These are phyloP conservation scores for Emydura subglobosa DNA, from an alignment of 2,113 vertebrate genomes.

Conservation along the genomic window DNA sequence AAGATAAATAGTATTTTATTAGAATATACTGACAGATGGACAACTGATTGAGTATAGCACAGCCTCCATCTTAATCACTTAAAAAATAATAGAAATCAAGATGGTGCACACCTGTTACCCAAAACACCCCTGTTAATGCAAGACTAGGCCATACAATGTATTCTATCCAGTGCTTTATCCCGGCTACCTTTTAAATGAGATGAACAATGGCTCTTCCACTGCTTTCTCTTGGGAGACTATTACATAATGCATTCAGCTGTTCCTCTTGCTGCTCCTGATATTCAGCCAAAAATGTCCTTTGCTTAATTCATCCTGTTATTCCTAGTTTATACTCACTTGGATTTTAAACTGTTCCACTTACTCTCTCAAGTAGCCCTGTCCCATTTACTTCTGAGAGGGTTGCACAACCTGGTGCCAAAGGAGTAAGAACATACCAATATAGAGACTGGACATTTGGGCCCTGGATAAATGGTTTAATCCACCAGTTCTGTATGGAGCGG, in stretches of 20 bases:
- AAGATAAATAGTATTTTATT: neutral
- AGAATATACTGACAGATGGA: neutral
- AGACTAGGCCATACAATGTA: neutral
- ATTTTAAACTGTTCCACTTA: neutral
- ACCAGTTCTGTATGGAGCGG: neutral
- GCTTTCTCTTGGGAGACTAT: conserved; percentile 34
- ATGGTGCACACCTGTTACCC: neutral
- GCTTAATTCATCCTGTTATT: neutral
- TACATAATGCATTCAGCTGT: conserved; percentile 46
- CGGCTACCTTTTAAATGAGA: conserved; percentile 16
- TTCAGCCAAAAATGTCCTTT: conserved; percentile 39
- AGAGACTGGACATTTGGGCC: neutral
- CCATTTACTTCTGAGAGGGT: too few relatives aligned
- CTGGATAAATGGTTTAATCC: neutral
- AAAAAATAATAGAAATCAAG: neutral
- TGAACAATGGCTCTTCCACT: neutral
- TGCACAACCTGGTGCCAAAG: too few relatives aligned
- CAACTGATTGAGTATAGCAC: neutral
- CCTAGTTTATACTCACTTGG: neutral
- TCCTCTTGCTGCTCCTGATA: conserved; percentile 27
- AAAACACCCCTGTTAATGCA: neutral
- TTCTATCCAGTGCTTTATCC: neutral
- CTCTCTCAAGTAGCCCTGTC: too few relatives aligned
- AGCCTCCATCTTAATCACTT: neutral
- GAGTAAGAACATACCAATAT: neutral